Percentiles rank a stretch among this genome's conserved stretches.
These are phyloP conservation scores for Coregonus ussuriensis DNA, from an alignment of 2,797 vertebrate genomes.

Conservation along the genomic window DNA sequence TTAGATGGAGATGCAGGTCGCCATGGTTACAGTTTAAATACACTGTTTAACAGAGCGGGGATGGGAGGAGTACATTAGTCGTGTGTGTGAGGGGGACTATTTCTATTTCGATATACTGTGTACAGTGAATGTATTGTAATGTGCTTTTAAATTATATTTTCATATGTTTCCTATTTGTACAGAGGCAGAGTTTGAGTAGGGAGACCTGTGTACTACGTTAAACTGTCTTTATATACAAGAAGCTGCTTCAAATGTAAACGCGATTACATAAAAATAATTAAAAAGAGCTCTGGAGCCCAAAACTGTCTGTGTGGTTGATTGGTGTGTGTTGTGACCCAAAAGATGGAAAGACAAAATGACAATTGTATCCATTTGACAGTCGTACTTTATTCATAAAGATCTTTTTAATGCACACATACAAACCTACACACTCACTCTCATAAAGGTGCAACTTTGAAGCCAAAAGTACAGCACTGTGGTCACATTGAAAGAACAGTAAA, in stretches of 20 bases:
- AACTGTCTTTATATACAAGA: constrained; percentile 73
- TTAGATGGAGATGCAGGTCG: constrained; percentile 57
- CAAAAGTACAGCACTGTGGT: constrained; percentile 58
- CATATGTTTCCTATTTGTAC: constrained; percentile 91
- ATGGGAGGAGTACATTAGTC: constrained; percentile 41
- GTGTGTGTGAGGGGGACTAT: constrained; percentile 74
- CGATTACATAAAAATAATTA: constrained; percentile 61
- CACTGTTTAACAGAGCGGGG: constrained; percentile 73
- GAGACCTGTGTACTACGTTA: constrained; percentile 67
- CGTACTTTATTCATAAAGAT: constrained; percentile 73
- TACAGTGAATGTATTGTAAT: constrained; percentile 99
- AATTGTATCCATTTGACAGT: constrained; percentile 54
- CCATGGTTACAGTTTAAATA: constrained; percentile 80
- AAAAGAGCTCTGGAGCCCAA: constrained; percentile 32
- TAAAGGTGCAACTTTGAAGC: constrained; percentile 48
- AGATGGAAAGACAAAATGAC: constrained; percentile 1
- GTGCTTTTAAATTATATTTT: constrained; percentile 99
- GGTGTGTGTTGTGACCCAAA: not conserved
- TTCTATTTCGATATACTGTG: constrained; percentile 89
- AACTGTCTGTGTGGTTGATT: not conserved
- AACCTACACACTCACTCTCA: constrained; percentile 52
- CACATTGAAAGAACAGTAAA: constrained; percentile 53
- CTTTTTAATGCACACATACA: constrained; percentile 50
- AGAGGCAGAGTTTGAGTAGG: constrained; percentile 79
- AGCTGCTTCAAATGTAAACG: constrained; percentile 74